phyloP scores from a whole-genome alignment of 2,888 invertebrate species.

The Cephus runcator region DNA sequence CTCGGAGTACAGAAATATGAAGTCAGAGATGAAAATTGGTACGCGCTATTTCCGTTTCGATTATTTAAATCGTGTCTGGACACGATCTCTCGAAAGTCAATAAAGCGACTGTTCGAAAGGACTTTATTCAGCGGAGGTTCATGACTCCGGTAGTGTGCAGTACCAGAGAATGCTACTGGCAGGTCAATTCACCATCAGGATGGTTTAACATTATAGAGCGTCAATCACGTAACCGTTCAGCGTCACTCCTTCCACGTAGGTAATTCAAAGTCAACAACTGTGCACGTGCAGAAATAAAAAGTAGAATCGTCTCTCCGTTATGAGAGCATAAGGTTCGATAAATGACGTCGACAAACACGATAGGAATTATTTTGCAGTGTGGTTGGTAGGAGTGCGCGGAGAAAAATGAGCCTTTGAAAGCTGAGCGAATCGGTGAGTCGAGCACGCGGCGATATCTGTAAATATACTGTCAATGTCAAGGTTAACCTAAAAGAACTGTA shows the following conservation, averaged over 20 bases:
- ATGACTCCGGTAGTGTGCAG: neutral
- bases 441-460: neutral
- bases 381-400: neutral
- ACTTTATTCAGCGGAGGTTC: neutral
- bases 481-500: neutral
- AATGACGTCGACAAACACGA: neutral
- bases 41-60: neutral
- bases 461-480: neutral
- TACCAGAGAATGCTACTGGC: neutral
- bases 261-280: neutral
- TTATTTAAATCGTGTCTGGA: neutral
- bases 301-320: neutral
- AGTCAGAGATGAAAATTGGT: neutral
- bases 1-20: neutral
- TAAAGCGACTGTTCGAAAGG: neutral
- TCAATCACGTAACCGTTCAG: neutral
- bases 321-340: neutral
- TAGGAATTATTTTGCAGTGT: neutral
- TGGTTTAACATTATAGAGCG: neutral
- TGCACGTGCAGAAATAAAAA: neutral
- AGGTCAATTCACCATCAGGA: neutral
- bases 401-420: neutral
- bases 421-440: neutral
- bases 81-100: neutral
- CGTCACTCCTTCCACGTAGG: neutral